Base-by-base conservation (phyloP, 2,888 invertebrate species). In the Luperina nickerlii region DNA sequence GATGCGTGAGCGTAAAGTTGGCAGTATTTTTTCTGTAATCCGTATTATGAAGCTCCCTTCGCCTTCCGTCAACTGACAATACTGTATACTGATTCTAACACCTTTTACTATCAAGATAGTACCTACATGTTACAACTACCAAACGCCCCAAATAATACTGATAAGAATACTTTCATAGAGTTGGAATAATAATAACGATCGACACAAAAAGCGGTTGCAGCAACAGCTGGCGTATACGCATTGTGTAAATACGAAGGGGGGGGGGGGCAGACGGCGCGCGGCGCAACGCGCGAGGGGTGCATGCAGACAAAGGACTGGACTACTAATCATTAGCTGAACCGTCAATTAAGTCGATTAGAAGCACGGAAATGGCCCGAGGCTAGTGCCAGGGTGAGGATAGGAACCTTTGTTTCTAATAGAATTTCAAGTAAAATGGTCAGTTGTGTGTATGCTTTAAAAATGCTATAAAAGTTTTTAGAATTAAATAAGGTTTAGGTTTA, bases 151-250 rank as follows among this genome's bases (percentile, higher is more conserved):
- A 82, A 71, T 24, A 60, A 60, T n/a, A 57, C n/a, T 24, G 68
- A 60, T 65, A 74, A 69, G 70, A 32, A 74, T 38, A 79, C 60
- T 66, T 83, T 74, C 65, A 79, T 74, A 27, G 27, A 60, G 63
- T 69, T 79, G 42, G n/a, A 80, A 82, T 72, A 38, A 73, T 38
- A 83, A 73, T 80, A 85, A 83, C 83, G 85, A 83, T 69, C 83
- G 85, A 83, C 72, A 45, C 20, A 54, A 72, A 80, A 62, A 63
- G 66, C 86, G 85, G 85, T 83, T 85, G 57, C n/a, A 60, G 72
- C 67, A 80, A 85, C 85, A 85, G 83, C 83, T 83, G 85, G 68
- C 74, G 42, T 66, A 20, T n/a, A 86, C 57, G 51, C 69, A 80
- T 72, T 80, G 73, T 69, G 38, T 74, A 67, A 27, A 15, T 45